Evolutionary conservation across 2,888 invertebrate species (phyloP).

Genomic region (Andrena fulva): DNA sequence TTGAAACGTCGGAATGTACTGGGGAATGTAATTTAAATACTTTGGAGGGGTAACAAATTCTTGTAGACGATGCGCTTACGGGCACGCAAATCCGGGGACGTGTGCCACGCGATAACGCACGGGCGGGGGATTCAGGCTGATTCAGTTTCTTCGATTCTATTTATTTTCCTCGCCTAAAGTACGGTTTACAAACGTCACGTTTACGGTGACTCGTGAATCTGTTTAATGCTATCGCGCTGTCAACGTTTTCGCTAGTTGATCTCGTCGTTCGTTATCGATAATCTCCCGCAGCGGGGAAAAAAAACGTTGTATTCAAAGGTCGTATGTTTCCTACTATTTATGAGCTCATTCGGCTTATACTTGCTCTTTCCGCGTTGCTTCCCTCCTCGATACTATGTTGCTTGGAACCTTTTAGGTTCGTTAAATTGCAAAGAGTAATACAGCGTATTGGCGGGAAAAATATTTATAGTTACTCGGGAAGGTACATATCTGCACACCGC

Average conservation of each 20-base stretch:
- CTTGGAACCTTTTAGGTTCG: not conserved
- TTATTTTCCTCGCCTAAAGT: conserved; percentile 37
- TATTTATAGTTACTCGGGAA: too few relatives aligned
- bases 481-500: too few relatives aligned
- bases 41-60: conserved; percentile 24
- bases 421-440: not conserved
- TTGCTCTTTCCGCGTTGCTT: not conserved
- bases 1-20: conserved; percentile 13
- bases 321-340: conserved; percentile 50
- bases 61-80: conserved; percentile 12
- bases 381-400: not conserved
- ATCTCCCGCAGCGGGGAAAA: conserved; percentile 46
- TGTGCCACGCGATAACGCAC: conserved; percentile 53
- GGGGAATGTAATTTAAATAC: conserved; percentile 31
- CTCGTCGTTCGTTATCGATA: conserved; percentile 68
- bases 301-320: conserved; percentile 21
- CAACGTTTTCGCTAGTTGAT: conserved; percentile 56
- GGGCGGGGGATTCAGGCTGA: conserved; percentile 61
- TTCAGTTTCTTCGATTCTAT: conserved; percentile 70
- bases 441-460: too few relatives aligned
- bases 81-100: conserved; percentile 66
- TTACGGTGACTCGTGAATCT: conserved; percentile 42
- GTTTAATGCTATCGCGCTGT: conserved; percentile 61
- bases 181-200: conserved; percentile 47
- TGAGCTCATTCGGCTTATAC: conserved; percentile 9